Conservation (phyloP, 2,888 invertebrate genomes). For the Cheilosia grossa region DNA sequence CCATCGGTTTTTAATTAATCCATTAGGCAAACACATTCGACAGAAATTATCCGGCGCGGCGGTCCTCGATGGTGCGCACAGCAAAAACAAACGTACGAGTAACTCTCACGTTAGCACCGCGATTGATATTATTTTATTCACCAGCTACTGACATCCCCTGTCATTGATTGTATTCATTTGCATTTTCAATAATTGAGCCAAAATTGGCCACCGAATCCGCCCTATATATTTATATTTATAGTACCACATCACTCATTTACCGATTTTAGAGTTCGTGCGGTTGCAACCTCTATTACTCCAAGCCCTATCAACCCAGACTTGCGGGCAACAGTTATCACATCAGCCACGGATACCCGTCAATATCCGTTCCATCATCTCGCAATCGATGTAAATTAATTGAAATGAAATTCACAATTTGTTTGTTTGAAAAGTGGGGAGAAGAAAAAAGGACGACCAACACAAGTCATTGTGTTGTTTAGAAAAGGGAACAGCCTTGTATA, state of each 20-base stretch:
- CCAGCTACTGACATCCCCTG: constrained; percentile 35
- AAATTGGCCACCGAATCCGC: not conserved
- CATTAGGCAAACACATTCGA: constrained; percentile 49
- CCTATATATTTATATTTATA: not conserved
- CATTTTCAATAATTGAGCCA: constrained; percentile 59
- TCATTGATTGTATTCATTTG: constrained; percentile 56
- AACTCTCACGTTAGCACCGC: constrained; percentile 48
- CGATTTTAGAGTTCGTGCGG: constrained; percentile 9
- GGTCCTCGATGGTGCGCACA: not conserved
- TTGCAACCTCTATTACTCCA: too few species aligned
- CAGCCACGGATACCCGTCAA: constrained; percentile 23
- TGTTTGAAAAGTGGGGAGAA: constrained; percentile 26
- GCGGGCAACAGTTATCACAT: constrained; percentile 28
- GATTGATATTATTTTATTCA: constrained; percentile 57
- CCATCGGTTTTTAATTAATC: constrained; percentile 48
- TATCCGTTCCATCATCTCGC: constrained; percentile 26
- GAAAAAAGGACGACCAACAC: not conserved
- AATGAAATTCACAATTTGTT: constrained; percentile 65
- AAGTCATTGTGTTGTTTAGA: constrained; percentile 12
- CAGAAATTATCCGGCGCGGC: constrained; percentile 24
- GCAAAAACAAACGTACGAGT: constrained; percentile 63
- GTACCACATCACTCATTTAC: constrained; percentile 21
- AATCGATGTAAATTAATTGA: constrained; percentile 68
- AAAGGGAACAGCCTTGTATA: constrained; percentile 60
- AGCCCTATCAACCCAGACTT: not conserved